Evolutionary conservation across 2,888 invertebrate species (phyloP).

Genomic region (Drosophila buzzatii): DNA sequence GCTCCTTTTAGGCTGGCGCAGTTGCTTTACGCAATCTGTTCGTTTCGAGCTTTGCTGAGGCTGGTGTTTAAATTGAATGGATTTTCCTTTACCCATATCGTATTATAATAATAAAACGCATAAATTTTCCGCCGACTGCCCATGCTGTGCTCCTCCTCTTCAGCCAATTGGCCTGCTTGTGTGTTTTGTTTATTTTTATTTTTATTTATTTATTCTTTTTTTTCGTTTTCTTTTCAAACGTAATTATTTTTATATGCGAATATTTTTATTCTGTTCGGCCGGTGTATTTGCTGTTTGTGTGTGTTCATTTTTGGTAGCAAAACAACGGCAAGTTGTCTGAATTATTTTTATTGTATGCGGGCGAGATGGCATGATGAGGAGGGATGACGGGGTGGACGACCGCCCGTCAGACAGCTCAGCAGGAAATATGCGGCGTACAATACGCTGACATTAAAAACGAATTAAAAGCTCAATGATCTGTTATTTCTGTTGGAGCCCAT

Average conservation of each 20-base stretch:
- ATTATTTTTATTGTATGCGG: constrained; percentile 47
- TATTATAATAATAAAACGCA: constrained; percentile 57
- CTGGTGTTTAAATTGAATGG: constrained; percentile 36
- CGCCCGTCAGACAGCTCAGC: constrained; percentile 42
- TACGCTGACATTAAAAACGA: constrained; percentile 71
- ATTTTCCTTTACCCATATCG: constrained; percentile 57
- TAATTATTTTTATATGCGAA: constrained; percentile 64
- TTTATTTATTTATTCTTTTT: constrained; percentile 19
- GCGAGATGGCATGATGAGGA: constrained; percentile 1
- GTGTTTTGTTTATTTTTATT: constrained; percentile 7
- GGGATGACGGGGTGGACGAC: not conserved
- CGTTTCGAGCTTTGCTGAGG: constrained; percentile 6
- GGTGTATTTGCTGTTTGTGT: constrained; percentile 23
- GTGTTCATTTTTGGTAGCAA: constrained; percentile 43
- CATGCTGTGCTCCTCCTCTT: constrained; percentile 11
- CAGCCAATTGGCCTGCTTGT: constrained; percentile 24
- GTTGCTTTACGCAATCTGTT: constrained; percentile 17
- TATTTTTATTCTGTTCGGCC: constrained; percentile 26
- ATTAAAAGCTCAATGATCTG: constrained; percentile 78
- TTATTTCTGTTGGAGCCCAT: constrained; percentile 45
- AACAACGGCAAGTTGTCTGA: constrained; percentile 39
- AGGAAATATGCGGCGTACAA: constrained; percentile 65
- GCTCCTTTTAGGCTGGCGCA: constrained; percentile 2
- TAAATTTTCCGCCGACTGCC: constrained; percentile 63
- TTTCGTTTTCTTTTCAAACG: constrained; percentile 64